Conservation (phyloP, 2,888 invertebrate species). For the Drosophila niveifrons region DNA sequence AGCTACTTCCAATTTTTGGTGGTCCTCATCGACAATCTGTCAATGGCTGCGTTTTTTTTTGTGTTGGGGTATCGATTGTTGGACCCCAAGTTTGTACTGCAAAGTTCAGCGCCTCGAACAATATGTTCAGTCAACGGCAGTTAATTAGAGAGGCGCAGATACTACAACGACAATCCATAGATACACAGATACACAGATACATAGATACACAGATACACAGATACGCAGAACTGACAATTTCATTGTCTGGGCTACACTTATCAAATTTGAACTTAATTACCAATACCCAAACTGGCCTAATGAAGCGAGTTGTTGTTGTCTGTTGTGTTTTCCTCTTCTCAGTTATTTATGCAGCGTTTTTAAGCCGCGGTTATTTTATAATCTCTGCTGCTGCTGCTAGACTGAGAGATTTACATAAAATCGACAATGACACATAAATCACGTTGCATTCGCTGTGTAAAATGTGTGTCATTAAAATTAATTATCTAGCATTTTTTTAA, state of each 20-base stretch:
- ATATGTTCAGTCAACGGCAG: slow-evolving; percentile 32
- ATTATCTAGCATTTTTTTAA: slow-evolving; percentile 74
- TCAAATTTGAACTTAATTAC: slow-evolving; percentile 77
- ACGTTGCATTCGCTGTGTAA: slow-evolving; percentile 67
- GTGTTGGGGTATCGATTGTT: background rate
- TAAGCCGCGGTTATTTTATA: slow-evolving; percentile 58
- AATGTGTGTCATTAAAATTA: slow-evolving; percentile 81
- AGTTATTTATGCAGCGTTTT: slow-evolving; percentile 57
- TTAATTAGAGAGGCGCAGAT: slow-evolving; percentile 37
- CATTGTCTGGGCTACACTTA: slow-evolving; percentile 60
- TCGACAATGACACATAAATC: slow-evolving; percentile 67
- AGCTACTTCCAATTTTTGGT: background rate
- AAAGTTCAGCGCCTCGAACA: slow-evolving; percentile 44
- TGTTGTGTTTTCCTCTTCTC: no score
- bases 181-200: slow-evolving; percentile 7
- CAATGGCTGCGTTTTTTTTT: slow-evolving; percentile 28
- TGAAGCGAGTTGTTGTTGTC: slow-evolving; percentile 62
- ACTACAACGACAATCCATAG: slow-evolving; percentile 13
- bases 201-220: slow-evolving; percentile 11
- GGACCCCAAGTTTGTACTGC: slow-evolving; percentile 5
- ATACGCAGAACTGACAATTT: slow-evolving; percentile 35
- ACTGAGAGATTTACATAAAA: slow-evolving; percentile 58
- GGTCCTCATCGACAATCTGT: slow-evolving; percentile 45
- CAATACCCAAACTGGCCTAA: slow-evolving; percentile 51
- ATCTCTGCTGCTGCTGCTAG: slow-evolving; percentile 38